Evolutionary conservation across 1,140 invertebrate genomes (phyloP), one percentile per base, ranked within the genome.

Genomic region (Trichoplusia ni): DNA sequence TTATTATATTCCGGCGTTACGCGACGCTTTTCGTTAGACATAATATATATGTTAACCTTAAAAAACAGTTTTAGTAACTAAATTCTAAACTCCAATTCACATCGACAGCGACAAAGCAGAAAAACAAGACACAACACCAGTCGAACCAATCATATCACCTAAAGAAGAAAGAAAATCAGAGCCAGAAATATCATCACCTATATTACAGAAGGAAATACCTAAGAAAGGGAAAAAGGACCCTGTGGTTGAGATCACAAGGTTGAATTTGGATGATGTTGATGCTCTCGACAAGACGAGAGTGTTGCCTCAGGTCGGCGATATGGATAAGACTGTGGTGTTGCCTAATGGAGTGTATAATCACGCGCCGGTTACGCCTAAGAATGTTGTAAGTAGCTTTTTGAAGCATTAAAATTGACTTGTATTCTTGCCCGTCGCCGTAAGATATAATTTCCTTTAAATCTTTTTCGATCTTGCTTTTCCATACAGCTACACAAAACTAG

Each of bases 241-340:
- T 33, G 23, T 46, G 8, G 19, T 21, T 8, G 35, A 56, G 9
- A n/a, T 38, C 1, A 37, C 42, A 37, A 25, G 11, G 33, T 8
- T 27, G 9, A 38, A 23, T 51, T 18, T 40, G 1, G 58, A 60
- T 46, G 18, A 47, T 6, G 2, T 19, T 1, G 49, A 58, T 14
- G 49, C 40, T 2, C 25, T 67, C 16, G 64, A 73, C 3, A 47
- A 42, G 14, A 62, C 60, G 3, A 56, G 33, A 44, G 60, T 68
- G n/a, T 19, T 62, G 1, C 8, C 2, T 0, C 46, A 44, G 14
- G 13, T 7, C 1, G 71, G 27, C 13, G 65, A 81, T 37, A 73
- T 83, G 73, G 77, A 88, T 42, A 75, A 77, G 25, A 82, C 84
- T 7, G 56, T 84, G 4, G 79, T 83, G 4, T 44, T 86, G 29